Evolutionary conservation across 2,888 invertebrate genomes (phyloP), one percentile per base, ranked within the genome.

Genomic region (Cantharis rufa): DNA sequence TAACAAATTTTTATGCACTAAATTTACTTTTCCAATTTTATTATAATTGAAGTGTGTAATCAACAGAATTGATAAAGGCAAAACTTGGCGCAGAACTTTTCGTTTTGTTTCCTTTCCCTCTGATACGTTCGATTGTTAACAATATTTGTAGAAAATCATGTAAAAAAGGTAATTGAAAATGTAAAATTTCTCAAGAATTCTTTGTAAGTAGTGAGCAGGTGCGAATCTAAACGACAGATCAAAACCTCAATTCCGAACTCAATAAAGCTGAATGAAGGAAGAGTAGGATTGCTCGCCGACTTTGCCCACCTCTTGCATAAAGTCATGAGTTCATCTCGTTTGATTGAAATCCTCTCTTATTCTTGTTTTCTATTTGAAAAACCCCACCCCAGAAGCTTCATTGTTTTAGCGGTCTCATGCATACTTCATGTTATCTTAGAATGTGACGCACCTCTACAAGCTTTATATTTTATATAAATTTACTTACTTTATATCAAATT

Each of bases 281-380:
- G 82, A 81, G 83, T 81, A 82, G 83, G 81, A 84, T 83, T 83
- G 83, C 82, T 77, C 75, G 74, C 80, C 81, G 81, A 81, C 80
- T 83, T 84, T 86, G 85, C 86, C 86, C 85, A 86, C 85, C 88
- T 88, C 85, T 86, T 88, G 88, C 88, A 88, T 88, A 88, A 88
- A 88, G 88, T 88, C 88, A 88, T 88, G 88, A 88, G 88, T 88
- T 88, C 88, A 87, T 88, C 88, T 88, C 88, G 87, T 88, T 88
- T 88, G 88, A 88, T 88, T 88, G 88, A 88, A 88, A 88, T 88
- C 88, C 88, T 87, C 88, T 88, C 88, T 88, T 88, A 88, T 88
- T 88, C 86, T 86, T 86, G 86, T 86, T 84, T 86, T 86, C 86
- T 84, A 85, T 87, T 88, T 86, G 86, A 86, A 87, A 88, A 88